Base-by-base conservation (phyloP, 2,113 vertebrate genomes). In the Carassius carassius region DNA sequence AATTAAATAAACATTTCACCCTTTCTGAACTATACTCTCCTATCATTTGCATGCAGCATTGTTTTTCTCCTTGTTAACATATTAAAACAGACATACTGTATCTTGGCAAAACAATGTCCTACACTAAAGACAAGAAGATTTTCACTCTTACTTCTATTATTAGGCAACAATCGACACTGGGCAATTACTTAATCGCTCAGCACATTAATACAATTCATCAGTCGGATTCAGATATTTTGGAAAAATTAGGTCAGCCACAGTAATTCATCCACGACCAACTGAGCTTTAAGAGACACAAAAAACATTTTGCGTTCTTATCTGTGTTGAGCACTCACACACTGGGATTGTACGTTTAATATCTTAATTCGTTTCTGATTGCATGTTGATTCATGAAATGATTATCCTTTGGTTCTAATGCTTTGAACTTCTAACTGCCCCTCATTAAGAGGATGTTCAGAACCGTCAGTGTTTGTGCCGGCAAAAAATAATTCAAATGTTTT, bases 221-320 rank as follows among this genome's bases (percentile, higher is more conserved):
- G 41, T 78, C 29, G 21, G 21, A 25, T 54, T 77, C 72, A 72
- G 84, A 87, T 69, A 65, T 80, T 82, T 82, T 54, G 76, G 54
- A 32, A 80, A 83, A 79, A 87, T 85, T 87, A 77, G 77, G 63
- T 29, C 81, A 84, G 77, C 81, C 84, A 72, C 73, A n/a, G 78
- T 84, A 47, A 74, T 74, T 49, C 21, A 84, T 87, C 62, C 72
- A 63, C 41, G 62, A 78, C 62, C 21, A 56, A 23, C 58, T 47
- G 60, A 14, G 78, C 41, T 21, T 56, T 87, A 35, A 44, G 47
- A 29, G 49, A 49, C 72, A 60, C 25, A 81, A 70, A 19, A 70
- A 63, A 19, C 11, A 77, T 62, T 78, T 75, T 23, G 17, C 37
- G 70, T 81, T 79, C 37, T 32, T 37, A 60, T 65, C 35, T 65